Evolutionary conservation across 64 coral and sea anemone genomes (phyloP).

Genomic region (Actinia equina): DNA sequence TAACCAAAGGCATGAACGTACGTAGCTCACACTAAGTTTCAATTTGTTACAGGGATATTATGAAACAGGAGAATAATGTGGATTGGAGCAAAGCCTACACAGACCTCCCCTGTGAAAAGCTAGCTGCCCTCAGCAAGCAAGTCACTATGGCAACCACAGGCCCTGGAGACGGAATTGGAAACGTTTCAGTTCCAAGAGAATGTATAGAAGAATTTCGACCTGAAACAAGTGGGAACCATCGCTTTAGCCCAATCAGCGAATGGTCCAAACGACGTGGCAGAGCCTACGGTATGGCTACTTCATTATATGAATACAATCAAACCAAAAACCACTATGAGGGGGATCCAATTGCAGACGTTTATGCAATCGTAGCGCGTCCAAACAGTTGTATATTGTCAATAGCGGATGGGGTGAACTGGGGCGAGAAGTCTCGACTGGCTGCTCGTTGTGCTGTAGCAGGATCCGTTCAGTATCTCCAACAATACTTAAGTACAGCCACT

Average conservation of each 20-base stretch:
- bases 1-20: no score
- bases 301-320: constrained; percentile 79
- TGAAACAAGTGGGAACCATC: constrained; percentile 15
- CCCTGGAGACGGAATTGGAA: constrained; percentile 62
- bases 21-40: neutral
- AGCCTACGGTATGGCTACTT: constrained; percentile 83
- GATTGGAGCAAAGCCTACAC: constrained; percentile 50
- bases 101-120: constrained; percentile 50
- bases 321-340: constrained; percentile 46
- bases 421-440: constrained; percentile 84
- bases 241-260: constrained; percentile 40
- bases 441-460: constrained; percentile 86
- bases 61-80: constrained; percentile 62
- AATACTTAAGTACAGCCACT: constrained; percentile 38
- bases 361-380: constrained; percentile 72
- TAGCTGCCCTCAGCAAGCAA: constrained; percentile 32
- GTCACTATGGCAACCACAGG: constrained; percentile 59
- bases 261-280: constrained; percentile 53
- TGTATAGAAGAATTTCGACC: constrained; percentile 27
- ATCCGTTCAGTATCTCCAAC: constrained; percentile 74
- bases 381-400: constrained; percentile 91
- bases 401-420: constrained; percentile 96
- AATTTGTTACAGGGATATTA: constrained; percentile 54
- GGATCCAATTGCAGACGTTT: constrained; percentile 92
- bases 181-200: constrained; percentile 16